Evolutionary conservation across 2,888 invertebrate genomes (phyloP).

Genomic region (Stramonita haemastoma): DNA sequence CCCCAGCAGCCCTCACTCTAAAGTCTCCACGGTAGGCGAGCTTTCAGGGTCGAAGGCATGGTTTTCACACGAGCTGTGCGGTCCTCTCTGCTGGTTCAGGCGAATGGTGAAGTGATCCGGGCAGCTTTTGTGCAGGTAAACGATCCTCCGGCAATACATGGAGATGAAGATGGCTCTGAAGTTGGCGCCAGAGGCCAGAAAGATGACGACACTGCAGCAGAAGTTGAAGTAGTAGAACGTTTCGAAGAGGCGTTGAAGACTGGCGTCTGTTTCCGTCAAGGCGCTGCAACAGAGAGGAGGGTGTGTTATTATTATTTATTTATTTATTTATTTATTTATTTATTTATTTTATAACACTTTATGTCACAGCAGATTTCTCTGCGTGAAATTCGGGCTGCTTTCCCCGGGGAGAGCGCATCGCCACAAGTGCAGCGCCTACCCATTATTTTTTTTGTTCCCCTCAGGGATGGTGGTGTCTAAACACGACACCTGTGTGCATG

Average conservation of each 20-base stretch:
- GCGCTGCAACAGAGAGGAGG: background rate
- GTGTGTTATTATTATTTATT: too few species aligned
- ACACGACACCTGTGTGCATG: too few species aligned
- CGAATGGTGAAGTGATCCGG: background rate
- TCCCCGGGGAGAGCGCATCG: too few species aligned
- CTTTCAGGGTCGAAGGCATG: constrained; percentile 23
- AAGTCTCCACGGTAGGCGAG: background rate
- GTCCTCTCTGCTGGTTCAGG: background rate
- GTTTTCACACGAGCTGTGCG: constrained; percentile 5
- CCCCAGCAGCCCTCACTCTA: background rate
- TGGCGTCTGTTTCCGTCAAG: constrained; percentile 34
- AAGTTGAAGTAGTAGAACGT: constrained; percentile 48
- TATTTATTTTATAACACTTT: too few species aligned
- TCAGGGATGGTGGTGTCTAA: too few species aligned
- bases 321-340: too few species aligned
- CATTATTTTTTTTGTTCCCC: too few species aligned
- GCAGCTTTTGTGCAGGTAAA: background rate
- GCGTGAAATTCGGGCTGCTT: too few species aligned
- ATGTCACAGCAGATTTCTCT: too few species aligned
- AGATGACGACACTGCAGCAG: constrained; percentile 47
- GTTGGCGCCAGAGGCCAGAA: constrained; percentile 45
- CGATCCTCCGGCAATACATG: constrained; percentile 32
- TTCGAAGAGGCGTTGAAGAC: constrained; percentile 46
- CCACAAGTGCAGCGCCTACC: too few species aligned
- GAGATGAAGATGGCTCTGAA: constrained; percentile 42